These are phyloP conservation scores for Glyptemys insculpta DNA, from an alignment of 2,797 vertebrate species.

Conservation along the genomic window DNA sequence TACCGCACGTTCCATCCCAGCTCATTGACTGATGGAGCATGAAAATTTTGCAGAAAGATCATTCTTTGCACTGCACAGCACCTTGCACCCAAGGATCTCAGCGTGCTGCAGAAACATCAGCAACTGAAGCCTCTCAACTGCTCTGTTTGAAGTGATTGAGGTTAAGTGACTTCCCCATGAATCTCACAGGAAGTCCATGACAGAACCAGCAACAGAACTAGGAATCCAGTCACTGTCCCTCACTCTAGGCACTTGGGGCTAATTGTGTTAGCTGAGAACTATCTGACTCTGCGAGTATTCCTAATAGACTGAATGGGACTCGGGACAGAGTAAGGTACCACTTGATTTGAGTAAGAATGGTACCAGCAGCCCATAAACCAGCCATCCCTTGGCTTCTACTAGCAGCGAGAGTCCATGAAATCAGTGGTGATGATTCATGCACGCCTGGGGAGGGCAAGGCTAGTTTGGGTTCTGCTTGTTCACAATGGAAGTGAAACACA, in stretches of 20 bases:
- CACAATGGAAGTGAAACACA: neutral
- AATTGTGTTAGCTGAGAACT: neutral
- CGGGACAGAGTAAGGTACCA: neutral
- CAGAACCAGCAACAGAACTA: neutral
- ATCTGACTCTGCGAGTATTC: neutral
- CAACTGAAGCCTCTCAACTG: neutral
- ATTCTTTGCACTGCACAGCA: neutral
- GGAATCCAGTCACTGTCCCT: neutral
- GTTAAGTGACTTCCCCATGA: neutral
- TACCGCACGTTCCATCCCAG: neutral
- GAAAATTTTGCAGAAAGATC: neutral
- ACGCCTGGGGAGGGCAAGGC: neutral
- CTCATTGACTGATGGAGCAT: too few relatives aligned
- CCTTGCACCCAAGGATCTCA: neutral
- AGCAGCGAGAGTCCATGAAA: neutral
- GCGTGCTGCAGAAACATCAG: neutral
- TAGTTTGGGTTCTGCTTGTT: neutral
- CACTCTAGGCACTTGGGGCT: neutral
- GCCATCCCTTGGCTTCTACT: neutral
- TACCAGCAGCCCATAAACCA: neutral
- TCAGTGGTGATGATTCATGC: neutral
- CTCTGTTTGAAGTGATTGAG: neutral
- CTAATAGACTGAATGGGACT: neutral
- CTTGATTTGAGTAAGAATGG: neutral
- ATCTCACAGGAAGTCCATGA: neutral